Evolutionary conservation across 2,888 invertebrate genomes (phyloP).

Genomic region (Junonia oenone): DNA sequence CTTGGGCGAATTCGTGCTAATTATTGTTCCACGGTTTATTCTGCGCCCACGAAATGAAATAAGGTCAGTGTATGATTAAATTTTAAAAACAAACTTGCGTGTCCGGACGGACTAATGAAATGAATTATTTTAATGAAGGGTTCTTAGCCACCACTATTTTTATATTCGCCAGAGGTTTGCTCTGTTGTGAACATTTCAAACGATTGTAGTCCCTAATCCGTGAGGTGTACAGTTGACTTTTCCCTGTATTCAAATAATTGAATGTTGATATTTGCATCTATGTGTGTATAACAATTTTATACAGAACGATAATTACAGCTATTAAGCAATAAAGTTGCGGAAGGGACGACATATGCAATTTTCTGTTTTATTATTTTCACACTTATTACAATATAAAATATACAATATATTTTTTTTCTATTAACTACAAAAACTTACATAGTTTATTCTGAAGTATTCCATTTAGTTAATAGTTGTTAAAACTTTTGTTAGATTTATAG

Average conservation of each 20-base stretch:
- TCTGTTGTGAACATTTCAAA: constrained; percentile 3
- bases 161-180: constrained; percentile 25
- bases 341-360: constrained; percentile 19
- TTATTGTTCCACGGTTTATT: constrained; percentile 29
- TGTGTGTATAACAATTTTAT: constrained; percentile 26
- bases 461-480: too few relatives aligned
- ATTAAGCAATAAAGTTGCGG: constrained; percentile 43
- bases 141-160: constrained; percentile 34
- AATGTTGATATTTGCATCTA: constrained; percentile 22
- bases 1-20: constrained; percentile 21
- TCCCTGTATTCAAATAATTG: background rate
- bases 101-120: constrained; percentile 59
- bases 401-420: too few relatives aligned
- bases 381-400: too few relatives aligned
- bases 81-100: constrained; percentile 60
- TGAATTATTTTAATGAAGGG: constrained; percentile 67
- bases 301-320: constrained; percentile 37
- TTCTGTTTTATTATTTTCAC: constrained; percentile 7
- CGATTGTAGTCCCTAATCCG: constrained; percentile 7
- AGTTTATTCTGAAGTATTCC: too few relatives aligned
- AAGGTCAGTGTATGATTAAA: constrained; percentile 46
- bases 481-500: too few relatives aligned
- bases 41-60: constrained; percentile 30
- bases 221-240: constrained; percentile 10
- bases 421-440: too few relatives aligned